Base-by-base conservation (phyloP, 2,797 vertebrate genomes). In the Sebastes kiyomatsui region DNA sequence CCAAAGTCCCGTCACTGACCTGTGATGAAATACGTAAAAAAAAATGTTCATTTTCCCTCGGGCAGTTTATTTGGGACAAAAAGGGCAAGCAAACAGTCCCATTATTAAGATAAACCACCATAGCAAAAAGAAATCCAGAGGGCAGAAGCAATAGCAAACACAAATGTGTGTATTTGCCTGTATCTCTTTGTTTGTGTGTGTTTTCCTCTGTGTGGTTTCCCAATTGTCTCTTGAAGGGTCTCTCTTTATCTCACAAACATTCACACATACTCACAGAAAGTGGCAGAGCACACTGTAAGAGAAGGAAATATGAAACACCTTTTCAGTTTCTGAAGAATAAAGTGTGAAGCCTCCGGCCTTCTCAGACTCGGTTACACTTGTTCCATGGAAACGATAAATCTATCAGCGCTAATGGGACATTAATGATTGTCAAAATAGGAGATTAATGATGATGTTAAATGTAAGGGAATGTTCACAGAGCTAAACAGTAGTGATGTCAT, bases 61-160 rank as follows among this genome's bases (percentile, higher is more conserved):
- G 73, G 54, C 55, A 75, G 52, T 59, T 64, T 86, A 77, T 88
- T 84, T 78, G 35, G 81, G 77, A 70, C 38, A 68, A 61, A 82
- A 69, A 70, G 79, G 82, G 52, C 56, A 62, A 83, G 55, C 65
- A 90, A 90, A 82, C 70, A 79, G 42, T 23, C 35, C 14, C 13
- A 77, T 88, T 84, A 84, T 86, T 76, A 77, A 86, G 77, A 88
- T 81, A 80, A 87, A 84, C 52, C 66, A 78, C 71, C 28, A 49
- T 1, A 33, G 67, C 28, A 54, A 58, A 55, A 68, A 80, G 38
- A 77, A 62, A 81, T 84, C 77, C 60, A 67, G 60, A 81, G 65
- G 79, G 32, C 54, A 75, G 69, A 86, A 64, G 28, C 70, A 79
- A 62, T 56, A 32, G 55, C 58, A 33, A 75, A 79, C 35, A 76